Percentiles rank a stretch among this genome's conserved stretches.
phyloP scores from a whole-genome alignment of 2,113 vertebrate species.

The Notarius quadriscutis region DNA sequence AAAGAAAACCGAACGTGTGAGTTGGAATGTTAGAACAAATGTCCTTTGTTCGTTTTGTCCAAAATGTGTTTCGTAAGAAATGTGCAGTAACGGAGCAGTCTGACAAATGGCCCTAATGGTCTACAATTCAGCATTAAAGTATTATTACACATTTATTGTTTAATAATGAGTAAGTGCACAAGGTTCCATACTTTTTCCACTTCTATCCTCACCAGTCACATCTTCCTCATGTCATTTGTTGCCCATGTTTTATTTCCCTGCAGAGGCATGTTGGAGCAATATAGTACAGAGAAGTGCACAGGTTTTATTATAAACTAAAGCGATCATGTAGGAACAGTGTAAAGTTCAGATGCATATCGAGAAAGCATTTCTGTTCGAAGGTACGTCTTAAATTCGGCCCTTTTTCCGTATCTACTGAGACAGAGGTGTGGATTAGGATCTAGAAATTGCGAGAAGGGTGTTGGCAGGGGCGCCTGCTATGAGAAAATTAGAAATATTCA shows the following conservation, averaged over 20 bases:
- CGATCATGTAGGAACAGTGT: too few relatives aligned
- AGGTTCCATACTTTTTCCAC: too few relatives aligned
- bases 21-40: not conserved
- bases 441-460: too few relatives aligned
- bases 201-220: not conserved
- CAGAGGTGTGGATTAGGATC: not conserved
- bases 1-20: not conserved
- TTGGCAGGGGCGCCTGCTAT: too few relatives aligned
- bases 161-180: not conserved
- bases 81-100: not conserved
- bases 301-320: not conserved
- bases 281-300: not conserved
- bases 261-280: slow-evolving; percentile 1
- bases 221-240: slow-evolving; percentile 11
- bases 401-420: not conserved
- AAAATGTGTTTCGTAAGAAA: not conserved
- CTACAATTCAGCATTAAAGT: not conserved
- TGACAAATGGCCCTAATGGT: not conserved
- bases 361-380: not conserved
- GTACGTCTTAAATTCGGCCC: not conserved
- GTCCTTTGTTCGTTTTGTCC: not conserved
- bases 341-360: not conserved
- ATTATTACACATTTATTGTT: not conserved
- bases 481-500: too few relatives aligned
- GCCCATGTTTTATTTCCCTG: not conserved